A percentile compares a stretch with the other conserved stretches of the same genome.
phyloP scores from a whole-genome alignment of 2,888 invertebrate species.

The Trisateles emortualis region DNA sequence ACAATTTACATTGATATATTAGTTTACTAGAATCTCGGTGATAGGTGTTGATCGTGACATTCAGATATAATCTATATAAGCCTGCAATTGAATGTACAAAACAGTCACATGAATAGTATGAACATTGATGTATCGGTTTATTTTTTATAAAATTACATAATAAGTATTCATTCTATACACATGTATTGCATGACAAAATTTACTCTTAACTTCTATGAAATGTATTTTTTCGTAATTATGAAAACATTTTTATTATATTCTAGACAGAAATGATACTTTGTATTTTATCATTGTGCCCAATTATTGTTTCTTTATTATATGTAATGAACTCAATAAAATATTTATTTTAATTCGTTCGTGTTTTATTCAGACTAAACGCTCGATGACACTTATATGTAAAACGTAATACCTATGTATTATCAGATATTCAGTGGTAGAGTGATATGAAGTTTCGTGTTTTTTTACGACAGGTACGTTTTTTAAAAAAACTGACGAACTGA shows the following conservation, averaged over 20 bases:
- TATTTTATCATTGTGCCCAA: slow-evolving; percentile 20
- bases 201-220: no score
- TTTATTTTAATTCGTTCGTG: slow-evolving; percentile 36
- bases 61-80: slow-evolving; percentile 6
- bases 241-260: slow-evolving; percentile 1
- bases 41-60: slow-evolving; percentile 7
- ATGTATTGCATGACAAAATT: slow-evolving; percentile 8
- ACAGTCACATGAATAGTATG: slow-evolving; percentile 12
- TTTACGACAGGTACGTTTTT: no score
- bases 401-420: no score
- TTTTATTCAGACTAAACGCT: no score
- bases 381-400: no score
- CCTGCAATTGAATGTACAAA: slow-evolving; percentile 30
- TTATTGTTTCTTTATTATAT: slow-evolving; percentile 27
- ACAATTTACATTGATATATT: slow-evolving; percentile 35
- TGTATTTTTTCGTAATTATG: no score
- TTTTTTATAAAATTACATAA: slow-evolving; percentile 9
- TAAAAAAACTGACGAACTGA: no score
- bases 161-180: neutral
- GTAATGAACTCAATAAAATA: slow-evolving; percentile 42
- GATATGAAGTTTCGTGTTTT: no score
- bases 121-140: slow-evolving; percentile 16
- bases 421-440: no score
- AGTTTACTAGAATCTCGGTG: slow-evolving; percentile 40
- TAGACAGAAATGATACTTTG: slow-evolving; percentile 6